phyloP scores from a whole-genome alignment of 2,113 vertebrate genomes.

The Bostrychus sinensis region DNA sequence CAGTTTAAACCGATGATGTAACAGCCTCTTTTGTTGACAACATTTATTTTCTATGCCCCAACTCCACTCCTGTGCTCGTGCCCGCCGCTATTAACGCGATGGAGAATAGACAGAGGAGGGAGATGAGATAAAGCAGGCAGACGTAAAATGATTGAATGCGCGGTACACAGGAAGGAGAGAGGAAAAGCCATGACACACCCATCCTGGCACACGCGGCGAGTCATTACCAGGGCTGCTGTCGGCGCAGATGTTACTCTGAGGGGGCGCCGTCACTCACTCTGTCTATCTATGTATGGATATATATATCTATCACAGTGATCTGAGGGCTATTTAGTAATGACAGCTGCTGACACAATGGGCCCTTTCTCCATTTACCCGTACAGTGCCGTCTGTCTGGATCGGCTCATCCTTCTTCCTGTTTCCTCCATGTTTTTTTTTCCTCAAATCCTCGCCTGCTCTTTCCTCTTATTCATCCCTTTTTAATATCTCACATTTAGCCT shows the following conservation, averaged over 20 bases:
- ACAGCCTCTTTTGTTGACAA: background rate
- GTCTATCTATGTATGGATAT: conserved; percentile 39
- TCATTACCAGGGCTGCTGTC: conserved; percentile 79
- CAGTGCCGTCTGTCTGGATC: conserved; percentile 65
- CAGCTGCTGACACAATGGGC: conserved; percentile 78
- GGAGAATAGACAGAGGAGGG: conserved; percentile 6
- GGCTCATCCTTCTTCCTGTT: conserved; percentile 62
- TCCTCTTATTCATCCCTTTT: conserved; percentile 40
- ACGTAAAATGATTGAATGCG: conserved; percentile 60
- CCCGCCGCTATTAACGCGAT: conserved; percentile 32
- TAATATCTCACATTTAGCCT: conserved; percentile 35
- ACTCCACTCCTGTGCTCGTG: background rate
- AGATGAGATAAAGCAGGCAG: conserved; percentile 42
- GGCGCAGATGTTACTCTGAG: conserved; percentile 80
- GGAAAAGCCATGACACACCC: conserved; percentile 63
- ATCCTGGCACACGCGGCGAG: conserved; percentile 72
- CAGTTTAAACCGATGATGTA: conserved; percentile 1
- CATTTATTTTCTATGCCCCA: conserved; percentile 7
- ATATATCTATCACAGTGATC: conserved; percentile 63
- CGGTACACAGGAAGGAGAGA: conserved; percentile 34
- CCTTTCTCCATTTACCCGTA: conserved; percentile 71
- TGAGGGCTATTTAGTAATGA: conserved; percentile 76
- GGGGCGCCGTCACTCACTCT: conserved; percentile 76
- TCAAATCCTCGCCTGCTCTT: conserved; percentile 38
- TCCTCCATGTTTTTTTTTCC: conserved; percentile 13